Base-by-base conservation (phyloP, 2,797 vertebrate genomes). In the Pteronotus mesoamericanus region DNA sequence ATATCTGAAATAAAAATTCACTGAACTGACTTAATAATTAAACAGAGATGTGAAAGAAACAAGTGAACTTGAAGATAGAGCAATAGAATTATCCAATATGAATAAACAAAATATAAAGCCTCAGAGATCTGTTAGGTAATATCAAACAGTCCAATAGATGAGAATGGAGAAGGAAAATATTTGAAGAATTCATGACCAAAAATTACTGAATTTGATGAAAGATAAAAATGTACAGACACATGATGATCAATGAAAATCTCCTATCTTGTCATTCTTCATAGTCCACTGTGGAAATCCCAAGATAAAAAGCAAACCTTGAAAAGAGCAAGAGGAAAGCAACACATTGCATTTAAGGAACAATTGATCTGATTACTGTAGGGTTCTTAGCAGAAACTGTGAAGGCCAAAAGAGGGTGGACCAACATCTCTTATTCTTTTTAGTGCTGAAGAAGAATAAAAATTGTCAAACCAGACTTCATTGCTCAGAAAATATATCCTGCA, bases 1-100 rank as follows among this genome's bases (percentile, higher is more conserved):
- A 16, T 91, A 68, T 74, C 15, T 88, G 26, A 96, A 95, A 44
- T 90, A 82, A 71, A 82, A 78, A 82, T 77, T 46, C 39, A 59
- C 39, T 24, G 7, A 19, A 39, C 44, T 12, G 15, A 55, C 39
- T 68, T 88, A 69, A 64, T 29, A 78, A 3, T 24, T 96, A 18
- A 78, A 74, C 71, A 55, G 15, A 92, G 16, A 78, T 82, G 0
- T 57, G 21, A 75, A 94, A 59, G 14, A 71, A 90, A 24, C 32
- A 66, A 34, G 3, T 37, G 0, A 93, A 91, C 4, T 55, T 72
- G 10, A 91, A 88, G 59, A 72, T 14, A 94, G 51, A 77, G 59
- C 14, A 92, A 10, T 39, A 86, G 39, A 71, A 93, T 46, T 57
- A 74, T 46, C 53, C 32, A 86, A 37, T 5, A 69, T 44, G 32